These are phyloP conservation scores for Lordiphosa andalusiaca DNA, from an alignment of 2,888 invertebrate species.

Conservation along the genomic window DNA sequence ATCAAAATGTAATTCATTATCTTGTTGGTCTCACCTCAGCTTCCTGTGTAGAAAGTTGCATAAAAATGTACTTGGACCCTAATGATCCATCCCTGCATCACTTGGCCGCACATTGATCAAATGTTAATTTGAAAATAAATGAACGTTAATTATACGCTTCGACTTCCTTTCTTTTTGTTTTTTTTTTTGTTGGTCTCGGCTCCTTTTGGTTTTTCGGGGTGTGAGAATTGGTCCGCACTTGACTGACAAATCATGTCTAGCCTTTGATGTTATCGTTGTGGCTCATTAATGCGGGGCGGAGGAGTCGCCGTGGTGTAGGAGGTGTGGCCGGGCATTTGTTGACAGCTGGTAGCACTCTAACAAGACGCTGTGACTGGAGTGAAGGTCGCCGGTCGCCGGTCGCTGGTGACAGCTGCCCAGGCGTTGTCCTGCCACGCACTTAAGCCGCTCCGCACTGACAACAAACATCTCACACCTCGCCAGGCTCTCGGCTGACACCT, in stretches of 20 bases:
- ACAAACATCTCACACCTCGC: constrained; percentile 6
- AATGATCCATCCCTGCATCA: too few relatives aligned
- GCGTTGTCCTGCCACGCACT: constrained; percentile 30
- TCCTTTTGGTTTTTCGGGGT: constrained; percentile 18
- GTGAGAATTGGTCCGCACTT: constrained; percentile 44
- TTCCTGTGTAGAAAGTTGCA: too few relatives aligned
- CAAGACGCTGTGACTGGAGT: constrained; percentile 40
- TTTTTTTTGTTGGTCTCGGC: constrained; percentile 23
- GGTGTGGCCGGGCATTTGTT: constrained; percentile 46
- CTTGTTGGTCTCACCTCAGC: too few relatives aligned
- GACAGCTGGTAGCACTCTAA: constrained; percentile 72
- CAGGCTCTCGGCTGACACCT: neutral
- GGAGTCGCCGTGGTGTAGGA: constrained; percentile 17
- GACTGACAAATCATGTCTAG: constrained; percentile 71
- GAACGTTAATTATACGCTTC: constrained; percentile 72
- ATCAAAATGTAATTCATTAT: too few relatives aligned
- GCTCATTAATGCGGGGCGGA: constrained; percentile 49
- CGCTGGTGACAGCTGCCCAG: constrained; percentile 29
- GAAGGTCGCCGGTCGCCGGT: constrained; percentile 13
- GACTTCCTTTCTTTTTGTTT: constrained; percentile 33
- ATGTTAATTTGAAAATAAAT: constrained; percentile 77
- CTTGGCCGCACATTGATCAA: constrained; percentile 43
- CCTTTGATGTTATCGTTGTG: constrained; percentile 72
- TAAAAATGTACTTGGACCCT: too few relatives aligned
- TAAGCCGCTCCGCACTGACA: constrained; percentile 28